Percentiles rank a stretch among this genome's conserved stretches.
These are phyloP conservation scores for Numida meleagris DNA, from an alignment of 2,113 vertebrate species.

Conservation along the genomic window DNA sequence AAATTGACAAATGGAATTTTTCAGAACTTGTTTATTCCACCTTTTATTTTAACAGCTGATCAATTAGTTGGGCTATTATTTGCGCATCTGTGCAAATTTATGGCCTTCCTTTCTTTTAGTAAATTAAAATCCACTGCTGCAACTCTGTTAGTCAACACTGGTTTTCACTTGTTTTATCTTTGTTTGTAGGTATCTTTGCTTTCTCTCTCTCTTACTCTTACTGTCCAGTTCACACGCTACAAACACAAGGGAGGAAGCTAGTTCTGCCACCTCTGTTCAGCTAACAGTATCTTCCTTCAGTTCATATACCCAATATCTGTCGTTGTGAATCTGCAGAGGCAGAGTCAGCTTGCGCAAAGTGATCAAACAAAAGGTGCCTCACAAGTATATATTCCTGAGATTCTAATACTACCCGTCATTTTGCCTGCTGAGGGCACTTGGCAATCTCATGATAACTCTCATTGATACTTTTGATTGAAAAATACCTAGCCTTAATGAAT, in stretches of 20 bases:
- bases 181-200: not conserved
- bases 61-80: not conserved
- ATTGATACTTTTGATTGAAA: not conserved
- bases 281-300: not conserved
- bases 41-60: not conserved
- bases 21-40: not conserved
- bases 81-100: not conserved
- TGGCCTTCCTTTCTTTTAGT: not conserved
- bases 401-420: not conserved
- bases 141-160: not conserved
- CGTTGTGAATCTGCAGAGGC: not conserved
- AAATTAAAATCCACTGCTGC: not conserved
- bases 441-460: not conserved
- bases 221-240: fast-evolving
- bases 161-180: not conserved
- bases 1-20: not conserved
- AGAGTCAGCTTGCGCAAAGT: not conserved
- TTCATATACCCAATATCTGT: not conserved
- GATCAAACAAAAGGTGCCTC: not conserved
- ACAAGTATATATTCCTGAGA: fast-evolving
- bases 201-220: not conserved
- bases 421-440: not conserved
- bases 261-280: not conserved
- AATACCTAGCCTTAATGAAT: not conserved
- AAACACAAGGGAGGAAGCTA: not conserved